Evolutionary conservation across 2,888 invertebrate species (phyloP).

Genomic region (Itoplectis maculator): DNA sequence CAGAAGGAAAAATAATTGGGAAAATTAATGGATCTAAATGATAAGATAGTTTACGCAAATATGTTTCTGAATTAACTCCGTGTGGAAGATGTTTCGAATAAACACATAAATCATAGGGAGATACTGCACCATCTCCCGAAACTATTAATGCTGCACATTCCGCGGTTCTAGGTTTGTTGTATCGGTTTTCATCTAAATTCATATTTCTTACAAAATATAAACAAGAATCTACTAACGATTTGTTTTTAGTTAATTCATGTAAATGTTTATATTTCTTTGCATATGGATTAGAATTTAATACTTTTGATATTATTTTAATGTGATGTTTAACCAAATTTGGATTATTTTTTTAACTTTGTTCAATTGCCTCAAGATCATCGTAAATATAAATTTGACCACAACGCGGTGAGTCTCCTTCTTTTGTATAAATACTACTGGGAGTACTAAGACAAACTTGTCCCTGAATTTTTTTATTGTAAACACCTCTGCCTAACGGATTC

Average conservation of each 20-base stretch:
- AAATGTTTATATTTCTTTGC: conserved; percentile 19
- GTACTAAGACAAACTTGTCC: not conserved
- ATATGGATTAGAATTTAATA: conserved; percentile 4
- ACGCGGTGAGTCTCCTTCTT: conserved; percentile 14
- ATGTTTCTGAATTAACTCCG: not conserved
- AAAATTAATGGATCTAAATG: not conserved
- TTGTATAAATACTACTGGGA: conserved; percentile 7
- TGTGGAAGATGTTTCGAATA: conserved; percentile 26
- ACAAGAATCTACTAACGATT: conserved; percentile 12
- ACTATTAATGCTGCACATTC: conserved; percentile 53
- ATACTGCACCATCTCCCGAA: conserved; percentile 10
- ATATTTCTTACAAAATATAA: not conserved
- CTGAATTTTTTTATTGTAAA: conserved; percentile 63
- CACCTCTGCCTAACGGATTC: conserved; percentile 28
- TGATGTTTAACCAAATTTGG: not conserved
- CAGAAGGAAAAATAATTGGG: not conserved
- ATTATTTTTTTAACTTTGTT: conserved; percentile 7
- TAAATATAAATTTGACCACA: conserved; percentile 46
- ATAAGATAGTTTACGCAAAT: not conserved
- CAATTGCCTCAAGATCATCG: conserved; percentile 18
- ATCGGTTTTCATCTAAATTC: conserved; percentile 19
- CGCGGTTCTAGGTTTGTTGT: conserved; percentile 36
- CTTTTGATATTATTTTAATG: conserved; percentile 3
- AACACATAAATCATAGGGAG: conserved; percentile 41
- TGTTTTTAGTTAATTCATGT: conserved; percentile 1